Evolutionary conservation across 2,797 vertebrate species (phyloP).

Genomic region (Podarcis lilfordi): DNA sequence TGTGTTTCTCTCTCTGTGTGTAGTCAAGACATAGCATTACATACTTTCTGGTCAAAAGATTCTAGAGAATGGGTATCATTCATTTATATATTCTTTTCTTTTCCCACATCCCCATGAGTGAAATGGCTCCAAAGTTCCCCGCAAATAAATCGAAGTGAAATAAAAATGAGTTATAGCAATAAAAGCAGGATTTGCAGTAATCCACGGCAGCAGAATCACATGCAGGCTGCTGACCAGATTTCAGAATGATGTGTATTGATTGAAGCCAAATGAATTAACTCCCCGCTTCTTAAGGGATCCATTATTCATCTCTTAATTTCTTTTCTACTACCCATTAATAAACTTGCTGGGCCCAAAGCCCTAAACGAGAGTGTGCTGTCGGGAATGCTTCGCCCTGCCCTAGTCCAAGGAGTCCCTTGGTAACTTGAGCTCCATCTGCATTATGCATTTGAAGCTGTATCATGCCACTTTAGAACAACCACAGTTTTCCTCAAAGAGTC

Average conservation of each 20-base stretch:
- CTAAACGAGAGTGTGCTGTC: background rate
- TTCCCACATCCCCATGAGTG: constrained; percentile 37
- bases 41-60: constrained; percentile 47
- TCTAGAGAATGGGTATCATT: background rate
- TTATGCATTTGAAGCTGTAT: too few relatives aligned
- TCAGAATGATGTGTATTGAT: background rate
- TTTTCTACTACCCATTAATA: constrained; percentile 20
- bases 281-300: background rate
- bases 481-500: too few relatives aligned
- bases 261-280: background rate
- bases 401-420: too few relatives aligned
- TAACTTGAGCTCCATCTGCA: too few relatives aligned
- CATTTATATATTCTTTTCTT: background rate
- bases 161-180: background rate
- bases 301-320: constrained; percentile 38
- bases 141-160: constrained; percentile 34
- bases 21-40: constrained; percentile 22
- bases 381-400: too few relatives aligned
- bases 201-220: background rate
- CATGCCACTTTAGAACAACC: too few relatives aligned
- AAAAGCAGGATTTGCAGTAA: background rate
- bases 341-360: fast-evolving
- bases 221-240: fast-evolving
- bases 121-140: constrained; percentile 30
- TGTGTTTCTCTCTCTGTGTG: background rate